Conservation (phyloP, 1,140 invertebrate genomes). For the Probaryconus sp. region DNA sequence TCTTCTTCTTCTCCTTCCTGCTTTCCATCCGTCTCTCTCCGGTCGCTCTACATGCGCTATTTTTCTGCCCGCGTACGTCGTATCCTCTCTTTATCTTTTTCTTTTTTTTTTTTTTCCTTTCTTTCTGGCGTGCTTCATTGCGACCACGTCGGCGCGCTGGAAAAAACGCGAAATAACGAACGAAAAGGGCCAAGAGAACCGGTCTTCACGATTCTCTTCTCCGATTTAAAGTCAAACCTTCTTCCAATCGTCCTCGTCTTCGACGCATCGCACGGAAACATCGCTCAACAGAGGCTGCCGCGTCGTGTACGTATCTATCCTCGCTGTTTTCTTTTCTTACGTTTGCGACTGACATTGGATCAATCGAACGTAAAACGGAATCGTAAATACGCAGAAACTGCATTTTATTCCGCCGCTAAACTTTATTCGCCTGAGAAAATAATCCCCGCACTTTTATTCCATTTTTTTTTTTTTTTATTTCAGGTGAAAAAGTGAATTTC, state of each 20-base stretch:
- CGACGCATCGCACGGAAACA: conserved; percentile 48
- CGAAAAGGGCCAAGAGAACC: conserved; percentile 64
- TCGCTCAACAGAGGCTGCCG: conserved; percentile 50
- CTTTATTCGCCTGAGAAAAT: conserved; percentile 34
- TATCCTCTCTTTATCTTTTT: conserved; percentile 40
- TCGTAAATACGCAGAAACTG: conserved; percentile 48
- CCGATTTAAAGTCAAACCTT: conserved; percentile 63
- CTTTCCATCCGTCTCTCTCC: conserved; percentile 52
- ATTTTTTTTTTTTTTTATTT: conserved; percentile 2
- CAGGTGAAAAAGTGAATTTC: conserved; percentile 1
- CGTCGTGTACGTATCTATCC: conserved; percentile 46
- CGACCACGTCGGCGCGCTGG: conserved; percentile 51
- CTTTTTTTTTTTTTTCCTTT: conserved; percentile 53
- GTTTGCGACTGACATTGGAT: conserved; percentile 55
- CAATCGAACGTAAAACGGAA: conserved; percentile 40
- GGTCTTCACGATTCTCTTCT: conserved; percentile 61
- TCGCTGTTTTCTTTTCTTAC: conserved; percentile 47
- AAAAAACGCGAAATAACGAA: conserved; percentile 71
- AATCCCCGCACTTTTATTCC: conserved; percentile 1
- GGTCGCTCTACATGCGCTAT: conserved; percentile 46
- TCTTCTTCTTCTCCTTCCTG: conserved; percentile 48
- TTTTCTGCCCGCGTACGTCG: conserved; percentile 48
- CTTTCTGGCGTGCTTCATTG: conserved; percentile 45
- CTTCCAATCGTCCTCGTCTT: conserved; percentile 58
- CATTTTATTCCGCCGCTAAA: conserved; percentile 37